phyloP scores from a whole-genome alignment of 2,888 invertebrate genomes.

The Drosophila buzzatii region DNA sequence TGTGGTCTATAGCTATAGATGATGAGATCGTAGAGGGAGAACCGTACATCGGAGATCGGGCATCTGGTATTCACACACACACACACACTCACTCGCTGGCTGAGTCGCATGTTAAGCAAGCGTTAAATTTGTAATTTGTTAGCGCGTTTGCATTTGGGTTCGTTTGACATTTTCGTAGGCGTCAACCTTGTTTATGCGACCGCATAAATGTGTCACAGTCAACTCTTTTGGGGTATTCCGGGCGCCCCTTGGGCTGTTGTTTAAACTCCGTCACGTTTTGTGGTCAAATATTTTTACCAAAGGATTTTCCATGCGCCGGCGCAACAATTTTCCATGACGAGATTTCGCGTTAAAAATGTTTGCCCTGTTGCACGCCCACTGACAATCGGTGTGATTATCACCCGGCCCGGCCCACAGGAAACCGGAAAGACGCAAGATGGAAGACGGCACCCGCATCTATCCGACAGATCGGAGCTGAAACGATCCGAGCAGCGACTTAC shows the following conservation, averaged over 20 bases:
- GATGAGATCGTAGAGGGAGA: slow-evolving; percentile 28
- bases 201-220: slow-evolving; percentile 73
- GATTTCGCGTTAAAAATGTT: slow-evolving; percentile 41
- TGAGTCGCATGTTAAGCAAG: slow-evolving; percentile 50
- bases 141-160: slow-evolving; percentile 21
- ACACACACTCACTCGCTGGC: slow-evolving; percentile 4
- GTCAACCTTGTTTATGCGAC: slow-evolving; percentile 79
- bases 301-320: slow-evolving; percentile 77
- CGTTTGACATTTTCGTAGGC: slow-evolving; percentile 71
- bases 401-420: slow-evolving; percentile 50
- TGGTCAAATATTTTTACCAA: slow-evolving; percentile 64
- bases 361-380: slow-evolving; percentile 42
- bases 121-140: slow-evolving; percentile 61
- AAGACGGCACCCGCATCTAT: slow-evolving; percentile 55
- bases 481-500: slow-evolving; percentile 71
- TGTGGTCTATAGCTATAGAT: slow-evolving; percentile 59
- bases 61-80: slow-evolving; percentile 59
- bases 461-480: slow-evolving; percentile 31
- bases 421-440: slow-evolving; percentile 19
- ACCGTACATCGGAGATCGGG: slow-evolving; percentile 30
- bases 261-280: slow-evolving; percentile 75
- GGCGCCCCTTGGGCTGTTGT: slow-evolving; percentile 70
- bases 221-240: slow-evolving; percentile 73
- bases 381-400: slow-evolving; percentile 61
- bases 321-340: slow-evolving; percentile 46